These are phyloP conservation scores for Turdus rufiventris DNA, from an alignment of 2,113 vertebrate species.

Conservation along the genomic window DNA sequence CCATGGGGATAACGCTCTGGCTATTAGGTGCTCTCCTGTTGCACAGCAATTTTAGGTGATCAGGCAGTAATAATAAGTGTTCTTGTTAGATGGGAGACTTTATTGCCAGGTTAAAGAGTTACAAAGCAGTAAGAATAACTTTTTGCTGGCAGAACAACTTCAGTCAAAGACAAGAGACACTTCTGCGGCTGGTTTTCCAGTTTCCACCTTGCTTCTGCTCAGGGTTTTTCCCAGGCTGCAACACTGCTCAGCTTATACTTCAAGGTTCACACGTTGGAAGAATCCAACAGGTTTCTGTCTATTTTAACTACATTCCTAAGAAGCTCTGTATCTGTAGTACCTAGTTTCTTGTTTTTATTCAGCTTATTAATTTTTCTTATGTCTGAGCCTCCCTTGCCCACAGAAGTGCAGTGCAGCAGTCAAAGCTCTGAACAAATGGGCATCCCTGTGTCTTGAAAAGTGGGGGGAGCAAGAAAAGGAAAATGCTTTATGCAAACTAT, in stretches of 20 bases:
- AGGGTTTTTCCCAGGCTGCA: background rate
- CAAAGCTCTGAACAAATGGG: background rate
- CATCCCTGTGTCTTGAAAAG: background rate
- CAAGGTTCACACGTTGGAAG: background rate
- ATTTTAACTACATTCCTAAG: background rate
- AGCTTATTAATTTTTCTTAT: background rate
- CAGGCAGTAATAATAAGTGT: conserved; percentile 3
- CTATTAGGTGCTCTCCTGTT: conserved; percentile 37
- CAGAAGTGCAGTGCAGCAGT: background rate
- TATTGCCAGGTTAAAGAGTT: conserved; percentile 14
- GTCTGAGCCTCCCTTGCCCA: background rate
- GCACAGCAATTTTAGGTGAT: conserved; percentile 26
- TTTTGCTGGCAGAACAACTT: background rate
- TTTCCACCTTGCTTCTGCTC: background rate
- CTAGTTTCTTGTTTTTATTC: background rate
- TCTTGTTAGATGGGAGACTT: background rate
- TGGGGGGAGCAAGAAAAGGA: background rate
- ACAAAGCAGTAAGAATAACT: background rate
- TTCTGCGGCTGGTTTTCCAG: background rate
- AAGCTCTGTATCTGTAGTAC: background rate
- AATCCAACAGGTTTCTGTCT: background rate
- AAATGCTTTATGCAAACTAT: background rate
- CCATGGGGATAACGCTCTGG: background rate
- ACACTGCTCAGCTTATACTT: background rate
- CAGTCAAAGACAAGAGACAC: background rate